Percentiles rank a stretch among this genome's conserved stretches.
Conservation (phyloP, 2,888 invertebrate genomes). For the Amiota communis region DNA sequence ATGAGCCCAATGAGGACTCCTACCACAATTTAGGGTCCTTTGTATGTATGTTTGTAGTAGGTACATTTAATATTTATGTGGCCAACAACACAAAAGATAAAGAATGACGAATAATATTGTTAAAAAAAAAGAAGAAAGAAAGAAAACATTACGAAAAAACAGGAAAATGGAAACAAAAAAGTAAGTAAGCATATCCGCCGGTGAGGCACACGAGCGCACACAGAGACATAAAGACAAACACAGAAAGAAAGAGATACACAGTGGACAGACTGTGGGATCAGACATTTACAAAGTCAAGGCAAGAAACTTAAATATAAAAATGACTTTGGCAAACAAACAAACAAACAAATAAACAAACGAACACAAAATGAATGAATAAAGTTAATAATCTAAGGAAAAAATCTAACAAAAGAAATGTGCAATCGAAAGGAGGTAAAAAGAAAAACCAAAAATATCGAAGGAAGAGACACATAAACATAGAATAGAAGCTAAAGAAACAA, state of each 20-base stretch:
- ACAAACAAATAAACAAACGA: slow-evolving; percentile 43
- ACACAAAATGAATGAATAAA: slow-evolving; percentile 47
- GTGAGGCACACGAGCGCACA: slow-evolving; percentile 6
- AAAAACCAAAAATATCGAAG: neutral
- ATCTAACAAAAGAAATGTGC: slow-evolving; percentile 10
- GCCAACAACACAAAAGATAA: slow-evolving; percentile 31
- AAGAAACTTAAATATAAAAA: slow-evolving; percentile 44
- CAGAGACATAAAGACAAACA: slow-evolving; percentile 9
- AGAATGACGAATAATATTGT: neutral
- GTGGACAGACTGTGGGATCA: slow-evolving; percentile 12
- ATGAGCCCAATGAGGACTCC: neutral
- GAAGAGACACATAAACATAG: slow-evolving; percentile 42
- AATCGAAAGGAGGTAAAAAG: neutral
- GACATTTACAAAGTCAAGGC: slow-evolving; percentile 52
- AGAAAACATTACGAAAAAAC: slow-evolving; percentile 6
- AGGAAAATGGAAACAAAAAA: slow-evolving; percentile 1
- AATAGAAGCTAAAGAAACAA: slow-evolving; percentile 48
- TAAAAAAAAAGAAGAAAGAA: slow-evolving; percentile 3
- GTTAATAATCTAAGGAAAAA: slow-evolving; percentile 52
- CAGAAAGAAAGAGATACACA: neutral
- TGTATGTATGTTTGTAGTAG: slow-evolving; percentile 12
- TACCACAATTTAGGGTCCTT: neutral
- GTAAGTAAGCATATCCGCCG: neutral
- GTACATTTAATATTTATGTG: slow-evolving; percentile 19
- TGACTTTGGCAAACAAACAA: slow-evolving; percentile 52